These are phyloP conservation scores for Allophyes oxyacanthae DNA, from an alignment of 2,888 invertebrate genomes.

Conservation along the genomic window DNA sequence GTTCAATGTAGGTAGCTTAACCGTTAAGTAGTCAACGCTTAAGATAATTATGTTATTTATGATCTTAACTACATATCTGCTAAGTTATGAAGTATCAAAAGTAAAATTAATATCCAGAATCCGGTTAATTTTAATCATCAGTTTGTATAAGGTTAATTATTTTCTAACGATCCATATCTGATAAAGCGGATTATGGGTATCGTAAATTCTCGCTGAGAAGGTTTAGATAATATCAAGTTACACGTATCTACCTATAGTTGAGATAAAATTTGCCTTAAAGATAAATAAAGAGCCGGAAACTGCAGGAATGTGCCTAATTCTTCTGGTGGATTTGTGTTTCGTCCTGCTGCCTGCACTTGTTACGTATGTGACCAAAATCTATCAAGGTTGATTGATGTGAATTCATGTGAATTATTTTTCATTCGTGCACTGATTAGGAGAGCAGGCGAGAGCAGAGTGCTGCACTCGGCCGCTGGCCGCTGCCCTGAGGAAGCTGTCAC, in stretches of 20 bases:
- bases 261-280: constrained; percentile 10
- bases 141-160: constrained; percentile 33
- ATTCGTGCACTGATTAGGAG: constrained; percentile 22
- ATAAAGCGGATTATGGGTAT: constrained; percentile 37
- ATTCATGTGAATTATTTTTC: constrained; percentile 11
- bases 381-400: constrained; percentile 5
- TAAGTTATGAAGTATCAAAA: constrained; percentile 31
- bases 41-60: constrained; percentile 52
- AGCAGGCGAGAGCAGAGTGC: constrained; percentile 19
- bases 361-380: too few relatives aligned
- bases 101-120: constrained; percentile 42
- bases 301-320: background rate
- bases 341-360: too few relatives aligned
- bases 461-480: constrained; percentile 37
- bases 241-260: constrained; percentile 9
- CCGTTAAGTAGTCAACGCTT: constrained; percentile 25
- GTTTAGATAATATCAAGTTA: constrained; percentile 38
- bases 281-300: constrained; percentile 19
- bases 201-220: constrained; percentile 35
- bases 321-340: background rate
- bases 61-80: constrained; percentile 30
- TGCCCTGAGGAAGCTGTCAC: constrained; percentile 87
- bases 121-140: constrained; percentile 40
- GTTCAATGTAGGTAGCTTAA: constrained; percentile 1
- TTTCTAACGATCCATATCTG: constrained; percentile 36